A percentile compares a stretch with the other conserved stretches of the same genome.
phyloP scores from a whole-genome alignment of 2,888 invertebrate genomes.

The Lycia hirtaria region DNA sequence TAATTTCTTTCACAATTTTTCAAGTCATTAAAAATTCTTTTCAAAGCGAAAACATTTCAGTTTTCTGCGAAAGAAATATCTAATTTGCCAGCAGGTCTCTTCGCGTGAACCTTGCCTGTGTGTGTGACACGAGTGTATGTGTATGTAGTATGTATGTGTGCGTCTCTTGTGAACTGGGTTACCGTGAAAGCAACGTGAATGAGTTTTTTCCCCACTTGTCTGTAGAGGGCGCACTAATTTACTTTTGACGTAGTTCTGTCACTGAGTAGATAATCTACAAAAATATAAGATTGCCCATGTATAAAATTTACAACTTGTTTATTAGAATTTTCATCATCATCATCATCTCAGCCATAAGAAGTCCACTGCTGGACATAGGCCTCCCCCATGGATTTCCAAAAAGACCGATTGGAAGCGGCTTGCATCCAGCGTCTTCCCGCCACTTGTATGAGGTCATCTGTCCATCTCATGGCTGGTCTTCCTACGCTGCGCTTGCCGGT shows the following conservation, averaged over 20 bases:
- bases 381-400: too few species aligned
- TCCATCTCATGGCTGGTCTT: too few species aligned
- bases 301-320: too few species aligned
- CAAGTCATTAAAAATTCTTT: neutral
- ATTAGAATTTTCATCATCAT: too few species aligned
- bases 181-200: constrained; percentile 47
- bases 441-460: too few species aligned
- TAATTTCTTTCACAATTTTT: neutral
- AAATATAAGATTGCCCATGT: too few species aligned
- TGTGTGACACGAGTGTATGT: neutral
- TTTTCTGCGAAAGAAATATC: constrained; percentile 14
- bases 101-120: neutral
- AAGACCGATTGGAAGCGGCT: too few species aligned
- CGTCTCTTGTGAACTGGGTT: constrained; percentile 54
- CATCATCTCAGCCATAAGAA: too few species aligned
- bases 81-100: constrained; percentile 17
- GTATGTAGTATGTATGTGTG: constrained; percentile 1
- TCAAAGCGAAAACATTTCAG: constrained; percentile 1
- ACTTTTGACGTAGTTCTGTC: constrained; percentile 38
- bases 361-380: too few species aligned
- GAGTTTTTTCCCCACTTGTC: constrained; percentile 34
- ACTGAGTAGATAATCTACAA: neutral
- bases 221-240: constrained; percentile 46
- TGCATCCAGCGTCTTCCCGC: too few species aligned
- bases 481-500: too few species aligned